Evolutionary conservation across 2,888 invertebrate species (phyloP).

Genomic region (Tetheella fluctuosa): DNA sequence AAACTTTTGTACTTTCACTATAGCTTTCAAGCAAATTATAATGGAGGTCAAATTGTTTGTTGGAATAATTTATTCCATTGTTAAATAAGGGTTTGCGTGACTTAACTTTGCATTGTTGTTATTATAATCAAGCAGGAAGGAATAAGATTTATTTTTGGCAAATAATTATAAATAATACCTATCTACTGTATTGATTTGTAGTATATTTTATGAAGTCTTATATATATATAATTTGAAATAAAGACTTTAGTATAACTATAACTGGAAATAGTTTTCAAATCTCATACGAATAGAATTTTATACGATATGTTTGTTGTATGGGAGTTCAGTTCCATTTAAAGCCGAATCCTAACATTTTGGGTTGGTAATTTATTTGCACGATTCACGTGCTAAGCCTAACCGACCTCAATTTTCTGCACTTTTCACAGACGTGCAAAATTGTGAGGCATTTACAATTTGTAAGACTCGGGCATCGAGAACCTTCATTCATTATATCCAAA

Average conservation of each 20-base stretch:
- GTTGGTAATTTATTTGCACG: constrained; percentile 17
- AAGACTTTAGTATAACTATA: no score
- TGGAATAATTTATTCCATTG: constrained; percentile 32
- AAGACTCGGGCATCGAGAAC: neutral
- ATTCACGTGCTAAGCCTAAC: constrained; percentile 23
- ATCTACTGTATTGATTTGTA: no score
- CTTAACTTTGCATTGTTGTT: neutral
- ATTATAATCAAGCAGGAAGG: neutral
- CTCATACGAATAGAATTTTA: no score
- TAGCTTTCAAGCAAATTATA: constrained; percentile 17
- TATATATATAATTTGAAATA: no score
- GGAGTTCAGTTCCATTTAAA: neutral
- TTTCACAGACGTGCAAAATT: constrained; percentile 15
- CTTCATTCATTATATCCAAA: neutral
- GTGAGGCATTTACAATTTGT: constrained; percentile 9
- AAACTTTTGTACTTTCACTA: constrained; percentile 43
- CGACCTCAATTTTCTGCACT: constrained; percentile 19
- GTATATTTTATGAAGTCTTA: no score
- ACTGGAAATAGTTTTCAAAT: no score
- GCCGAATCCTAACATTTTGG: constrained; percentile 7
- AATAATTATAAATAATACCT: no score
- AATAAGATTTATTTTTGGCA: neutral
- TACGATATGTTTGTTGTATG: neutral
- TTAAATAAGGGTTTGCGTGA: constrained; percentile 26
- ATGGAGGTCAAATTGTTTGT: constrained; percentile 29